Conservation (phyloP, 2,113 vertebrate species). For the Dasypus novemcinctus region DNA sequence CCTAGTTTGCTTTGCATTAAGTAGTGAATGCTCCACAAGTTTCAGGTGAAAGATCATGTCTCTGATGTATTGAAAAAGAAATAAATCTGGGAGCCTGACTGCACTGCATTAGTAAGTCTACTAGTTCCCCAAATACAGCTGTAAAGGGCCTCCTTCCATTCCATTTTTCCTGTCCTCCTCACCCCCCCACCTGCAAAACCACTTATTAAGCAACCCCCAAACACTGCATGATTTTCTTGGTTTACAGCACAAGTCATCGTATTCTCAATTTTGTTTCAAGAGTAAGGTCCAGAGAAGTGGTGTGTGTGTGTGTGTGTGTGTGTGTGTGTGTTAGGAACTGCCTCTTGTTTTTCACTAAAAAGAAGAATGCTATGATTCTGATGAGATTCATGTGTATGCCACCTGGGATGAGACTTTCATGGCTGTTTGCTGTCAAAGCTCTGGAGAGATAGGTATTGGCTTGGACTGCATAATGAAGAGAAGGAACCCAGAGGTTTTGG, state of each 20-base stretch:
- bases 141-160: neutral
- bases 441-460: neutral
- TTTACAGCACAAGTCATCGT: neutral
- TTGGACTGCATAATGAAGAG: neutral
- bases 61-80: neutral
- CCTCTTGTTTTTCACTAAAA: neutral
- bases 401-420: neutral
- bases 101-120: neutral
- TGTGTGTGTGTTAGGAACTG: neutral
- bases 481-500: neutral
- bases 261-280: neutral
- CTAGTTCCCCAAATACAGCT: neutral
- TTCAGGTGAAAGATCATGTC: neutral
- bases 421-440: neutral
- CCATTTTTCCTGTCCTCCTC: neutral
- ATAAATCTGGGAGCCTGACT: neutral
- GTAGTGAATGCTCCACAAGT: neutral
- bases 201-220: neutral
- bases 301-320: neutral
- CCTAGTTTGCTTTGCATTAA: neutral
- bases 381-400: neutral
- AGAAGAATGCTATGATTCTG: neutral
- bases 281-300: neutral
- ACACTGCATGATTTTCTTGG: neutral
- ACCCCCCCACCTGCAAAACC: accelerated